Evolutionary conservation across 2,888 invertebrate species (phyloP).

Genomic region (Lithosia quadra): DNA sequence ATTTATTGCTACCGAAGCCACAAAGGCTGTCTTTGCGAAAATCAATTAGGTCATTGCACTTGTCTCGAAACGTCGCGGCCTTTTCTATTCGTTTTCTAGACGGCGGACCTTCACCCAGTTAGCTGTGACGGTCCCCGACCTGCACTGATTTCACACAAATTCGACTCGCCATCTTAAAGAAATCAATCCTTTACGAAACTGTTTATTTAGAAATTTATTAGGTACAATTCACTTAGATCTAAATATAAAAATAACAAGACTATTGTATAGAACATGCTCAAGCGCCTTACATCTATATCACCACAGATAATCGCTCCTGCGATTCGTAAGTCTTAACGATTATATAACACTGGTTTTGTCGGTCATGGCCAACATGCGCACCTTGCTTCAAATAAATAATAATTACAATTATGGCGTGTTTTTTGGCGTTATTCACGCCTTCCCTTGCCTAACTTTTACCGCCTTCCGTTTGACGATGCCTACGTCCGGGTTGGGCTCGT

Average conservation of each 20-base stretch:
- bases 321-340: conserved; percentile 20
- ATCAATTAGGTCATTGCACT: conserved; percentile 67
- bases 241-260: conserved; percentile 81
- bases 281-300: conserved; percentile 66
- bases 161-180: conserved; percentile 66
- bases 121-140: conserved; percentile 66
- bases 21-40: conserved; percentile 45
- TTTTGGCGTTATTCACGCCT: conserved; percentile 48
- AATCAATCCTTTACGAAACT: conserved; percentile 78
- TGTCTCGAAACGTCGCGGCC: conserved; percentile 52
- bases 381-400: conserved; percentile 72
- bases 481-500: conserved; percentile 60
- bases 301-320: conserved; percentile 60
- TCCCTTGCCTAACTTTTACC: conserved; percentile 38
- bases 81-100: conserved; percentile 66
- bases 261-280: conserved; percentile 53
- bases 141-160: conserved; percentile 73
- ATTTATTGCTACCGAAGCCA: conserved; percentile 1
- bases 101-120: conserved; percentile 78
- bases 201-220: conserved; percentile 83
- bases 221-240: conserved; percentile 65
- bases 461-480: conserved; percentile 50
- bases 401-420: conserved; percentile 72
- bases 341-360: conserved; percentile 18
- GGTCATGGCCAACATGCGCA: conserved; percentile 30